These are phyloP conservation scores for Caradrina clavipalpis DNA, from an alignment of 2,888 invertebrate genomes.

Conservation along the genomic window DNA sequence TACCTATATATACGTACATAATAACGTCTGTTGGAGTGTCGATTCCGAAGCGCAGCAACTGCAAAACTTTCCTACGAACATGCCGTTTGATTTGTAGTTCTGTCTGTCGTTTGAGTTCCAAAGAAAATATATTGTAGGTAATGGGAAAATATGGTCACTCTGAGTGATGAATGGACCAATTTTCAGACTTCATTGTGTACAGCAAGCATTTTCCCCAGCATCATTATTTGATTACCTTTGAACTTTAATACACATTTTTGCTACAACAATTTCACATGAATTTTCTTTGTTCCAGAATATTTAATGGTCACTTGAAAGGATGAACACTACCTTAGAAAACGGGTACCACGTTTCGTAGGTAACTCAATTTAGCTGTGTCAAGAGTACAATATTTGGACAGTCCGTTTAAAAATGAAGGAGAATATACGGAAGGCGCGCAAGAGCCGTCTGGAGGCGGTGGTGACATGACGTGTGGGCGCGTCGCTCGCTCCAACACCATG, in stretches of 20 bases:
- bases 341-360: conserved; percentile 61
- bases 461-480: conserved; percentile 81
- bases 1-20: conserved; percentile 54
- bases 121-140: conserved; percentile 64
- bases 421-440: conserved; percentile 71
- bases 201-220: background rate
- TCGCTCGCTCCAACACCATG: conserved; percentile 76
- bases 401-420: conserved; percentile 80
- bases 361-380: conserved; percentile 73
- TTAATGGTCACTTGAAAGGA: conserved; percentile 71
- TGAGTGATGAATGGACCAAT: conserved; percentile 7
- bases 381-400: conserved; percentile 71
- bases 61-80: conserved; percentile 64
- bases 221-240: background rate
- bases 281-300: conserved; percentile 78
- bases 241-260: conserved; percentile 15
- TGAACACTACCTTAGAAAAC: conserved; percentile 65
- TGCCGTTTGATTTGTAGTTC: conserved; percentile 70
- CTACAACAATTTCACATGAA: conserved; percentile 9
- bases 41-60: conserved; percentile 63
- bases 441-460: conserved; percentile 75
- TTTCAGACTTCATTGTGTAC: conserved; percentile 5
- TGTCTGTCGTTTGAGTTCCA: conserved; percentile 65
- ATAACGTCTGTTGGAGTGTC: conserved; percentile 64
- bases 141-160: conserved; percentile 22